Evolutionary conservation across 2,888 invertebrate genomes (phyloP).

Genomic region (Ornithoptera priamus): DNA sequence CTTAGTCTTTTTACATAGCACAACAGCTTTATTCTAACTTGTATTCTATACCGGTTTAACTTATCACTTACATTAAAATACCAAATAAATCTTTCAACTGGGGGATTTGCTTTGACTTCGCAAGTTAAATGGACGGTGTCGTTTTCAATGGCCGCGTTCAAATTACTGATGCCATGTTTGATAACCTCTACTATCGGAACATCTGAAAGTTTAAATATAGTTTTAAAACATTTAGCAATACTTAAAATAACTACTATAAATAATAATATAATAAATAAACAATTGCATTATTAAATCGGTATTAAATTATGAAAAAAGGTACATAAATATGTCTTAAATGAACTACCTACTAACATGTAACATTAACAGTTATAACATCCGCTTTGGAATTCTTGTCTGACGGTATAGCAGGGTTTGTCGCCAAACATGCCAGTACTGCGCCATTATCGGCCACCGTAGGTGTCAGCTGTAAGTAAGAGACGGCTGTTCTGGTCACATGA

Average conservation of each 20-base stretch:
- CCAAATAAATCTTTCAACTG: constrained; percentile 64
- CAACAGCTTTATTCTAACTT: neutral
- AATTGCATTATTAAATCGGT: too few species aligned
- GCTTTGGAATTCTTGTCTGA: constrained; percentile 69
- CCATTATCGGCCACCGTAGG: constrained; percentile 64
- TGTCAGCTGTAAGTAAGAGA: constrained; percentile 62
- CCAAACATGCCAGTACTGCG: constrained; percentile 70
- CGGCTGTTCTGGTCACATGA: constrained; percentile 53
- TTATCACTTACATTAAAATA: constrained; percentile 66
- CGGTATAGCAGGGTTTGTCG: constrained; percentile 70
- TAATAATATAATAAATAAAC: too few species aligned
- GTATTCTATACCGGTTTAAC: neutral
- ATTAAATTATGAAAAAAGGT: too few species aligned
- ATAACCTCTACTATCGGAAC: constrained; percentile 70
- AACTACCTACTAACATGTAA: constrained; percentile 64
- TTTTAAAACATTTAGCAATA: too few species aligned
- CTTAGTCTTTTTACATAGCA: neutral
- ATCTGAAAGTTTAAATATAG: constrained; percentile 50
- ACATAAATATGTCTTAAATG: constrained; percentile 2
- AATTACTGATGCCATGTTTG: constrained; percentile 55
- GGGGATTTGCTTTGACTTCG: constrained; percentile 70
- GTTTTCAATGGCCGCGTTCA: constrained; percentile 64
- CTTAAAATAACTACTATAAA: too few species aligned
- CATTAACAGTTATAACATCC: constrained; percentile 70
- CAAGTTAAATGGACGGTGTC: constrained; percentile 66